Evolutionary conservation across 2,888 invertebrate species (phyloP).

Genomic region (Drosophila subquinaria): DNA sequence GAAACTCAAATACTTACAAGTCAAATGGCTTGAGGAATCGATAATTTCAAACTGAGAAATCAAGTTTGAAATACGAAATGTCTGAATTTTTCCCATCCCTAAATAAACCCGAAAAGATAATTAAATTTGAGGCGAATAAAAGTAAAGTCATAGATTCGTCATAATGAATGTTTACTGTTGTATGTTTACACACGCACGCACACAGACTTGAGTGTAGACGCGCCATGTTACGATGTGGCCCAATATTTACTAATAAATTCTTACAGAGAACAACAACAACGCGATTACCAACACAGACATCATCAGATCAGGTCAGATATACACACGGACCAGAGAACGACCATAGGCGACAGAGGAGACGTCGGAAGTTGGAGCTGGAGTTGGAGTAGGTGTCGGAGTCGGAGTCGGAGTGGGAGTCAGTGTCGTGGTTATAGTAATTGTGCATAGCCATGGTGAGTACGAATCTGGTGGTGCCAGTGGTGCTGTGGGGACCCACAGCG

Average conservation of each 20-base stretch:
- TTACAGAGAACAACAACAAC: constrained; percentile 45
- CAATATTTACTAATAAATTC: constrained; percentile 57
- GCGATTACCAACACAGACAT: constrained; percentile 23
- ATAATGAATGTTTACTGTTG: constrained; percentile 22
- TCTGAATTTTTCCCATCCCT: no score
- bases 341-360: constrained; percentile 6
- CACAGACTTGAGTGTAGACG: constrained; percentile 17
- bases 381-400: constrained; percentile 3
- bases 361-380: neutral
- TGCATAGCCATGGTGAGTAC: constrained; percentile 87
- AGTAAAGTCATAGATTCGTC: neutral
- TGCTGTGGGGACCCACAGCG: constrained; percentile 98
- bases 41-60: no score
- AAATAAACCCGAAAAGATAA: neutral
- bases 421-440: neutral
- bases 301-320: neutral
- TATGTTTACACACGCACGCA: constrained; percentile 17
- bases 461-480: constrained; percentile 97
- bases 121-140: neutral
- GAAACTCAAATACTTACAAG: no score
- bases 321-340: constrained; percentile 11
- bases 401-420: neutral
- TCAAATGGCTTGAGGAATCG: no score
- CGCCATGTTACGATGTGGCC: constrained; percentile 41
- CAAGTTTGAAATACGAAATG: no score